Evolutionary conservation across 2,797 vertebrate genomes (phyloP).

Genomic region (Tachyglossus aculeatus): DNA sequence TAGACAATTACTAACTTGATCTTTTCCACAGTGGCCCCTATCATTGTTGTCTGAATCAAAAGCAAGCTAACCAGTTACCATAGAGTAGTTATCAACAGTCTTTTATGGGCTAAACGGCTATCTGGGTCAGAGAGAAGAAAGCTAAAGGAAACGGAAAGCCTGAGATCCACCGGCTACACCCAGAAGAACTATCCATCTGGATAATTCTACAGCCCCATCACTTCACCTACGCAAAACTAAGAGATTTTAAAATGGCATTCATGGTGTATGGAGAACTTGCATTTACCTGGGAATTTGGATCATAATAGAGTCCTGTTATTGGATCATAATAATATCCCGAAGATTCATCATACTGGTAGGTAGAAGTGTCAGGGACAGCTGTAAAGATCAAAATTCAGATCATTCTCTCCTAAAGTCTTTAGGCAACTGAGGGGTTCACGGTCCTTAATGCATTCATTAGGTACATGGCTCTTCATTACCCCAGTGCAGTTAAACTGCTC

Average conservation of each 20-base stretch:
- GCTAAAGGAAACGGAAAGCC: neutral
- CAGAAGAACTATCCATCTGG: neutral
- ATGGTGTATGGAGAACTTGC: constrained; percentile 16
- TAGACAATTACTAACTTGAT: constrained; percentile 3
- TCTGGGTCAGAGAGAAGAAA: neutral
- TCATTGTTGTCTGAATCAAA: neutral
- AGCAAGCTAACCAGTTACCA: too few species aligned
- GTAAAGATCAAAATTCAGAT: constrained; percentile 55
- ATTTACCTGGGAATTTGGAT: constrained; percentile 91
- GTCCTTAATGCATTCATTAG: neutral
- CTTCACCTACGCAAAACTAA: neutral
- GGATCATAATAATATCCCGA: constrained; percentile 98
- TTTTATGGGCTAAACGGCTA: neutral
- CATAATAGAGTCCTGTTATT: constrained; percentile 93
- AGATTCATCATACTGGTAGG: constrained; percentile 97
- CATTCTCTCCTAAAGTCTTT: neutral
- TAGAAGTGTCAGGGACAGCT: constrained; percentile 92
- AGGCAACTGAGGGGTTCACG: constrained; percentile 11
- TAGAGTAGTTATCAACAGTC: neutral
- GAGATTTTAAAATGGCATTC: neutral
- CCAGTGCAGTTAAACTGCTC: constrained; percentile 34
- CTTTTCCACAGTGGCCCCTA: neutral
- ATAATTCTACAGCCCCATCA: neutral
- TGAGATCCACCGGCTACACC: neutral
- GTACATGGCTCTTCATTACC: constrained; percentile 4